Evolutionary conservation across 1,140 invertebrate species (phyloP).

Genomic region (Cyclargus thomasi): DNA sequence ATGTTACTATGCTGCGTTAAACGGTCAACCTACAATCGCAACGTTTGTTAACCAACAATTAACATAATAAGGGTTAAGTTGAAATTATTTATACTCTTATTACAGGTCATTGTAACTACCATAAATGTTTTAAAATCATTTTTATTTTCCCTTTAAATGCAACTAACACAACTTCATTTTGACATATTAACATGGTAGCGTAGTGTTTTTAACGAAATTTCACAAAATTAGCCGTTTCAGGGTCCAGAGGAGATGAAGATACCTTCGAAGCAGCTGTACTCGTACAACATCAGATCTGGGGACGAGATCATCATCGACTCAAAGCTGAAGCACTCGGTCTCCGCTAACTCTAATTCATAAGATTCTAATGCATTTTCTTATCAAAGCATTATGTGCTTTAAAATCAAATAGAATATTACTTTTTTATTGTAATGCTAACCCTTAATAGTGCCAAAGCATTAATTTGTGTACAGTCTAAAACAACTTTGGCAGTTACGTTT

Average conservation of each 20-base stretch:
- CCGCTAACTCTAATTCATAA: conserved; percentile 54
- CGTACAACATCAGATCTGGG: conserved; percentile 91
- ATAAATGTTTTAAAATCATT: too few species aligned
- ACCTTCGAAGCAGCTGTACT: conserved; percentile 91
- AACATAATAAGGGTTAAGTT: too few species aligned
- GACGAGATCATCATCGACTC: conserved; percentile 94
- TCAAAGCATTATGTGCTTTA: neutral
- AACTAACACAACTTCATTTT: too few species aligned
- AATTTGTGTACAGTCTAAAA: neutral
- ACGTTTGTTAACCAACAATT: too few species aligned
- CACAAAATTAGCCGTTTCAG: conserved; percentile 68
- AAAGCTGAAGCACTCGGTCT: conserved; percentile 73
- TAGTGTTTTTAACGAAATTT: neutral
- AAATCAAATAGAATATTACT: neutral
- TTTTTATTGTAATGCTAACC: neutral
- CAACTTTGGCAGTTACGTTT: neutral
- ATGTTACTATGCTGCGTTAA: too few species aligned
- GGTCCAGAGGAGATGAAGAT: conserved; percentile 92
- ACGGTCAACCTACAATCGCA: too few species aligned
- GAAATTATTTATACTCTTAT: too few species aligned
- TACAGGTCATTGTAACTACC: too few species aligned
- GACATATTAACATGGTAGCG: too few species aligned
- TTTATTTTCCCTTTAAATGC: too few species aligned
- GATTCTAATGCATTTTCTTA: conserved; percentile 17
- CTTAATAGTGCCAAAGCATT: neutral